Conservation (phyloP, 2,113 vertebrate genomes). For the Toxotes chatareus region DNA sequence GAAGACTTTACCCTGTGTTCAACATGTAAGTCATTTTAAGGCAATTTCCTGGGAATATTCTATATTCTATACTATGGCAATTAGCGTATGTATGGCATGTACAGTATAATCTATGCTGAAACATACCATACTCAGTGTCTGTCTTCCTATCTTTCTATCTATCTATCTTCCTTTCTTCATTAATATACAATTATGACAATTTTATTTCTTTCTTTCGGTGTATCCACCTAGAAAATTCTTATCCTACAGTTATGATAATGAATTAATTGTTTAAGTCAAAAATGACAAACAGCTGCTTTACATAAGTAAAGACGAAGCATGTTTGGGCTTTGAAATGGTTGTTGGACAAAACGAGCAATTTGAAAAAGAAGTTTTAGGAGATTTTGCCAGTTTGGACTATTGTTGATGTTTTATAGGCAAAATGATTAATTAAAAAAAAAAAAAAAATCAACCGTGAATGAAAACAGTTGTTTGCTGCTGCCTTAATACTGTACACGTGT, state of each 20-base stretch:
- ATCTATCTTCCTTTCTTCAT: not conserved
- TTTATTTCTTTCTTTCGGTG: not conserved
- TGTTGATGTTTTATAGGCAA: not conserved
- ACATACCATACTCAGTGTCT: not conserved
- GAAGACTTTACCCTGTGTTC: not conserved
- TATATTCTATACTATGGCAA: not conserved
- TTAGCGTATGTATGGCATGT: not conserved
- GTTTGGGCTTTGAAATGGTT: not conserved
- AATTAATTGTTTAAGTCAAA: not conserved
- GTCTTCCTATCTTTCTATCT: not conserved
- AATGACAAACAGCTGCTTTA: not conserved
- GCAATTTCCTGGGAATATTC: not conserved
- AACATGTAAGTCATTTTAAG: not conserved
- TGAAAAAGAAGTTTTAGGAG: not conserved
- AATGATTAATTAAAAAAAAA: not conserved
- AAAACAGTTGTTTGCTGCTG: not conserved
- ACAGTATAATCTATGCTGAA: not conserved
- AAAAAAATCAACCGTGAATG: not conserved
- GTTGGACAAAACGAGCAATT: not conserved
- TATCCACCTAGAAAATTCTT: not conserved
- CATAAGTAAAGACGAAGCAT: not conserved
- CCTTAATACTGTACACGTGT: not conserved
- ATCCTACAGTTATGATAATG: not conserved
- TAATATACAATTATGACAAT: too few relatives aligned
- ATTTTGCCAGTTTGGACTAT: not conserved